A percentile compares a stretch with the other conserved stretches of the same genome.
Conservation (phyloP, 2,888 invertebrate genomes). For the Vandiemenella viatica region DNA sequence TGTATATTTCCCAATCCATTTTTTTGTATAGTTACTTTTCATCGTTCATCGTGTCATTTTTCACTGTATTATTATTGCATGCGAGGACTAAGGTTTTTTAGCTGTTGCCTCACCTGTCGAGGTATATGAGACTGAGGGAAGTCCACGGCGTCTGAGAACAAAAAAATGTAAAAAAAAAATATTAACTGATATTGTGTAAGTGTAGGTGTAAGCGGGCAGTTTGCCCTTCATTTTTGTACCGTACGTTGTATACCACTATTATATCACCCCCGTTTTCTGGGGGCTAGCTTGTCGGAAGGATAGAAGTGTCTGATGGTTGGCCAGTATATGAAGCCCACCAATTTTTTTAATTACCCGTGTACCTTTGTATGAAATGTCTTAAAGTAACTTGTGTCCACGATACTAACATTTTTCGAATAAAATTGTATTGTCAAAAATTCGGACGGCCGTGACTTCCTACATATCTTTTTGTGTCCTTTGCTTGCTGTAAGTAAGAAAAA, state of each 20-base stretch:
- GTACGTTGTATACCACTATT: background rate
- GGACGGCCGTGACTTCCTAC: slow-evolving; percentile 20
- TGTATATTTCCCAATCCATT: slow-evolving; percentile 19
- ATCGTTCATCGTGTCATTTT: slow-evolving; percentile 17
- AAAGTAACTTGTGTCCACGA: background rate
- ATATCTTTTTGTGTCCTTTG: slow-evolving; percentile 17
- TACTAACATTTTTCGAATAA: slow-evolving; percentile 12
- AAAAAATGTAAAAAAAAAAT: slow-evolving; percentile 8
- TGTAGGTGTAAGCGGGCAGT: background rate
- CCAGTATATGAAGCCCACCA: slow-evolving; percentile 16
- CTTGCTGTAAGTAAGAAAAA: slow-evolving; percentile 13
- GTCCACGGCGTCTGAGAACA: slow-evolving; percentile 21
- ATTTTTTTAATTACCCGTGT: slow-evolving; percentile 14
- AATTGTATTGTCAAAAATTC: slow-evolving; percentile 12
- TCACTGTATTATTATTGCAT: slow-evolving; percentile 16
- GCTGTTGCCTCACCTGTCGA: slow-evolving; percentile 15
- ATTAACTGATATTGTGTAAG: slow-evolving; percentile 1
- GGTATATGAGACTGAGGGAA: slow-evolving; percentile 32
- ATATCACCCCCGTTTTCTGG: background rate
- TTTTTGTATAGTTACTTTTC: slow-evolving; percentile 26
- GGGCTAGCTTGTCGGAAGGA: background rate
- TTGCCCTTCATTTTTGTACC: background rate
- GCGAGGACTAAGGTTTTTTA: slow-evolving; percentile 12
- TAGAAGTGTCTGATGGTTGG: slow-evolving; percentile 9
- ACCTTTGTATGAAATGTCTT: background rate